Base-by-base conservation (phyloP, 2,888 invertebrate genomes). In the Axea sp. region DNA sequence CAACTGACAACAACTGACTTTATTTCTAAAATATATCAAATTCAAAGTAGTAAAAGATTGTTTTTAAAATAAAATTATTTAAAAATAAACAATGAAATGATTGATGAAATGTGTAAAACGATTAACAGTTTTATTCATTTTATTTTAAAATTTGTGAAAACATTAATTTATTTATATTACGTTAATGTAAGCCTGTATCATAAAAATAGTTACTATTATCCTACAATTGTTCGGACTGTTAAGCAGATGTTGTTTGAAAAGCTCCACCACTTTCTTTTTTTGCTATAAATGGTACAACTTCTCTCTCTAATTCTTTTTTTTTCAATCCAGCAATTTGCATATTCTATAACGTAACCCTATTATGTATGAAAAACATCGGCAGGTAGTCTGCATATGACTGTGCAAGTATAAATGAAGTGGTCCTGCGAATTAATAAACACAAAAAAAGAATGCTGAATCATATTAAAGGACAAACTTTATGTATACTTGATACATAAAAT, bases 201-300 rank as follows among this genome's bases (percentile, higher is more conserved):
- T 83, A 85, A 85, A 85, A 85, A 84, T 84, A 83, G 81, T 85
- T 82, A 84, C 84, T 85, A 85, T 85, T 85, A 83, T 82, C 78
- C 73, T 75, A 64, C 80, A 77, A 83, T 83, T 83, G 82, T 84
- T 83, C 76, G 73, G 71, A 78, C 65, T 77, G 41, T 65, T 73
- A 67, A 80, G 81, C 85, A 85, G 85, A 85, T 85, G 85, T 81
- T 80, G 76, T 76, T 73, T 78, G 80, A 81, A 81, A 81, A 77
- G 79, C 60, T 73, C 51, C 59, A 55, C 45, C 37, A 41, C 9
- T n/a, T n/a, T 76, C 33, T 62, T 35, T 51, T 59, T 51, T 68
- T 59, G 33, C 14, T 22, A 51, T 43, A 51, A 59, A 43, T 28
- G 35, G 1, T 28, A 22, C 8, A 6, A 26, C 60, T 41, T 59